Percentiles rank a stretch among this genome's conserved stretches.
phyloP scores from a whole-genome alignment of 2,113 vertebrate genomes.

The Stercorarius parasiticus region DNA sequence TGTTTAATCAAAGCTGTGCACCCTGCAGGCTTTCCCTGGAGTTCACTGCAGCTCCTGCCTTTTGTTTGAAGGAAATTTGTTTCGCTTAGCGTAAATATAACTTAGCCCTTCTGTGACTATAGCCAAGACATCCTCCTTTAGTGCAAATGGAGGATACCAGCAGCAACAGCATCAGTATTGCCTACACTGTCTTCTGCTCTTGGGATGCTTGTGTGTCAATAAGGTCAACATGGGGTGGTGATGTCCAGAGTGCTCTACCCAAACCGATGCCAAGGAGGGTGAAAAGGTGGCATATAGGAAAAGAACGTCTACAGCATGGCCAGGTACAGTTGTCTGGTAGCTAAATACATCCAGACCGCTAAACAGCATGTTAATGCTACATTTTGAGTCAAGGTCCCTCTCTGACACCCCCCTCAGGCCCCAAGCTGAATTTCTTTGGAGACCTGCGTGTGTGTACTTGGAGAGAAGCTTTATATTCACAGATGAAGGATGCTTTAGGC shows the following conservation, averaged over 20 bases:
- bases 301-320: not conserved
- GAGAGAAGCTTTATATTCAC: not conserved
- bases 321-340: not conserved
- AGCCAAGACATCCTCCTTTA: not conserved
- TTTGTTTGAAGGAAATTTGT: slow-evolving; percentile 1
- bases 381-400: not conserved
- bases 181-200: rapidly evolving
- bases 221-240: not conserved
- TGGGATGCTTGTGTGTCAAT: not conserved
- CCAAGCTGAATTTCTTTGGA: not conserved
- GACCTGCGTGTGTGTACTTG: not conserved
- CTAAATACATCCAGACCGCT: not conserved
- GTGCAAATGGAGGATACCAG: not conserved
- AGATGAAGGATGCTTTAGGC: not conserved
- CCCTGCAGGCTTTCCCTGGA: not conserved
- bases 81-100: not conserved
- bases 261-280: not conserved
- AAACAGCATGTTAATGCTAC: not conserved
- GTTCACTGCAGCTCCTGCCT: not conserved
- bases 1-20: not conserved
- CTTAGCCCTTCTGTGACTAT: not conserved
- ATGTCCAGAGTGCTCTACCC: not conserved
- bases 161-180: not conserved
- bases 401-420: not conserved
- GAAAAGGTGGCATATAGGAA: not conserved